phyloP scores from a whole-genome alignment of 2,888 invertebrate genomes.

The Drosophila nigritarsus region DNA sequence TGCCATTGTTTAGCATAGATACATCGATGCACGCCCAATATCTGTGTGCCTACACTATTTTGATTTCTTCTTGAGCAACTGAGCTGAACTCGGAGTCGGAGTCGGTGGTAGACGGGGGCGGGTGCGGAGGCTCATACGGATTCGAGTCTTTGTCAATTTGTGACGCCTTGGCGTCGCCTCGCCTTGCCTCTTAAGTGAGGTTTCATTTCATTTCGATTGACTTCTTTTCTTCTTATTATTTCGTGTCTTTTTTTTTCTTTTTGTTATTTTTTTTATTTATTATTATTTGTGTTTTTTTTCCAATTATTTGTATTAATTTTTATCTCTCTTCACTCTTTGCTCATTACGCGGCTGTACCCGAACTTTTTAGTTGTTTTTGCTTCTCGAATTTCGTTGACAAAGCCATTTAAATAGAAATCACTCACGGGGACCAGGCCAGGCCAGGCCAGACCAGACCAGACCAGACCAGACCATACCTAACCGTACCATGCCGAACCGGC shows the following conservation, averaged over 20 bases:
- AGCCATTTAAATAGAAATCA: conserved; percentile 82
- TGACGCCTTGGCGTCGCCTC: conserved; percentile 69
- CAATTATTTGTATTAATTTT: conserved; percentile 70
- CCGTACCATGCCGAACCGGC: conserved; percentile 34
- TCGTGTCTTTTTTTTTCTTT: conserved; percentile 9
- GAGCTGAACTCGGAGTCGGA: not conserved
- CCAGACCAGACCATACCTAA: conserved; percentile 9
- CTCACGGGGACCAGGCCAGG: conserved; percentile 51
- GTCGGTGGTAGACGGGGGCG: not conserved
- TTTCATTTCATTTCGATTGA: conserved; percentile 69
- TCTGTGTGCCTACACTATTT: conserved; percentile 33
- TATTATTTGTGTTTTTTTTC: conserved; percentile 19
- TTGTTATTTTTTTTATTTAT: conserved; percentile 4
- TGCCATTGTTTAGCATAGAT: conserved; percentile 61
- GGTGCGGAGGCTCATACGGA: conserved; percentile 1
- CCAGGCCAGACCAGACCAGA: conserved; percentile 41
- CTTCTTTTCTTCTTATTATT: conserved; percentile 24
- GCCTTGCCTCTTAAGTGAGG: conserved; percentile 73
- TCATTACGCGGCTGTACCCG: conserved; percentile 62
- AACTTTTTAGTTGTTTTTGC: conserved; percentile 60
- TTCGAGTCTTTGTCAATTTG: conserved; percentile 64
- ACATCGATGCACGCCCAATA: conserved; percentile 67
- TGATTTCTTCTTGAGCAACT: not conserved
- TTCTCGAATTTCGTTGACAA: conserved; percentile 81
- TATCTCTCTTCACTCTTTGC: conserved; percentile 74